Percentiles rank a stretch among this genome's conserved stretches.
Conservation (phyloP, 2,888 invertebrate genomes). For the Sarcophaga subvicina region DNA sequence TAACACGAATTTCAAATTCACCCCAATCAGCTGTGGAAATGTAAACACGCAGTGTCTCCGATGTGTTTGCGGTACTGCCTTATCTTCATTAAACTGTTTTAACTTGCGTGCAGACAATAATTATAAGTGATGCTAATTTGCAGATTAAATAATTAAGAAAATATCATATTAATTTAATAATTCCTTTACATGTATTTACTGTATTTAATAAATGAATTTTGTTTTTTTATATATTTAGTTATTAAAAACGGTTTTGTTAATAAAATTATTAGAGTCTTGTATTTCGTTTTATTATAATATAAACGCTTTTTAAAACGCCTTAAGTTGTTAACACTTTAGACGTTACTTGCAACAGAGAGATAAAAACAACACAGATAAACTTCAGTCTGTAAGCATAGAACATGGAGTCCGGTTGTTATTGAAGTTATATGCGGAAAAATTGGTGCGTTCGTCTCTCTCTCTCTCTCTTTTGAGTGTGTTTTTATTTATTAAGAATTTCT, state of each 20-base stretch:
- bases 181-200: too few relatives aligned
- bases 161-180: too few relatives aligned
- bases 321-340: background rate
- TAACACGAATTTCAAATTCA: too few relatives aligned
- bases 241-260: background rate
- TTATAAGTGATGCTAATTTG: too few relatives aligned
- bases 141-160: too few relatives aligned
- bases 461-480: background rate
- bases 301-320: background rate
- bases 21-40: too few relatives aligned
- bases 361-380: slow-evolving; percentile 40
- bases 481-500: background rate
- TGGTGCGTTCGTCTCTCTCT: background rate
- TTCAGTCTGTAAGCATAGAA: slow-evolving; percentile 66
- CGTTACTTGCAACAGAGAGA: slow-evolving; percentile 36
- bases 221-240: background rate
- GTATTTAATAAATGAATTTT: background rate
- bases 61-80: too few relatives aligned
- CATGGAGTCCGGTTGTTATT: slow-evolving; percentile 50
- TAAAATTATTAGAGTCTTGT: background rate
- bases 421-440: slow-evolving; percentile 11
- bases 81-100: too few relatives aligned
- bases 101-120: too few relatives aligned
- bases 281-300: background rate
- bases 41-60: too few relatives aligned